Evolutionary conservation across 1,140 invertebrate species (phyloP).

Genomic region (Drosophila sp.): DNA sequence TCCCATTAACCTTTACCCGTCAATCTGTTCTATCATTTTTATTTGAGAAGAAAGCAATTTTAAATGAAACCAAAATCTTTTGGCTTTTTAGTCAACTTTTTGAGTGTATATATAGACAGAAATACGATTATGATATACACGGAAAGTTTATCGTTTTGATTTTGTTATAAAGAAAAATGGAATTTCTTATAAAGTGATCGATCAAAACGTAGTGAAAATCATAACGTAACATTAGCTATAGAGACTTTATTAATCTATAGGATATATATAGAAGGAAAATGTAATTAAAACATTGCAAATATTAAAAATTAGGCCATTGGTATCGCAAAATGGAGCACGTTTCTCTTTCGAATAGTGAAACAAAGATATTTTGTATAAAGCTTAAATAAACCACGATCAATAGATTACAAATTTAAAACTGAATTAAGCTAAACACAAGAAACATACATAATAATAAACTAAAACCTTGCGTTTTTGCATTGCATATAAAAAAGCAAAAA

Average conservation of each 20-base stretch:
- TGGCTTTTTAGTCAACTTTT: constrained; percentile 16
- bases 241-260: constrained; percentile 47
- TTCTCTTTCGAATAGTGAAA: constrained; percentile 29
- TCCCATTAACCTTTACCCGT: not conserved
- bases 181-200: constrained; percentile 71
- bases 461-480: constrained; percentile 36
- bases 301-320: constrained; percentile 36
- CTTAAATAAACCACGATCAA: constrained; percentile 24
- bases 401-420: constrained; percentile 21
- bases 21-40: not conserved
- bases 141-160: not conserved
- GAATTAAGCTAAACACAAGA: constrained; percentile 44
- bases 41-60: constrained; percentile 7
- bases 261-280: constrained; percentile 20
- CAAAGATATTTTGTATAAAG: constrained; percentile 49
- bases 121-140: not conserved
- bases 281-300: constrained; percentile 28
- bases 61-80: not conserved
- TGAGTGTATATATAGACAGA: constrained; percentile 1
- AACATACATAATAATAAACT: constrained; percentile 33
- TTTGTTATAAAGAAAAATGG: constrained; percentile 31
- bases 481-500: constrained; percentile 50
- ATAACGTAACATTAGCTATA: constrained; percentile 74
- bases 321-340: constrained; percentile 35
- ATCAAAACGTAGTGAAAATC: constrained; percentile 76